phyloP scores from a whole-genome alignment of 2,113 vertebrate genomes.

The Murina feae region DNA sequence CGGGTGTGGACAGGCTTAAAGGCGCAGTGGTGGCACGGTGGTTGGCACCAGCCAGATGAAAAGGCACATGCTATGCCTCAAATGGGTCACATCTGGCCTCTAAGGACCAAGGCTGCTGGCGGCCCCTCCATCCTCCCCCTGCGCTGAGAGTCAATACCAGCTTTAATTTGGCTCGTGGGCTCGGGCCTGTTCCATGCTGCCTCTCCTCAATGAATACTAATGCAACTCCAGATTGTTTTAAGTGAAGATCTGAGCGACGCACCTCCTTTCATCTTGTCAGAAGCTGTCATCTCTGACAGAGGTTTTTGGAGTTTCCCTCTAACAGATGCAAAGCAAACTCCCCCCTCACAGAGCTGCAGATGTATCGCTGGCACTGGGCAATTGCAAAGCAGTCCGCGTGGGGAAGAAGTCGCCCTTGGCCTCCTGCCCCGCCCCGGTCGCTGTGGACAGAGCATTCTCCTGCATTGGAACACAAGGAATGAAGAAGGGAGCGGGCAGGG shows the following conservation, averaged over 20 bases:
- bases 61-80: not conserved
- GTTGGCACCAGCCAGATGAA: not conserved
- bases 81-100: not conserved
- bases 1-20: not conserved
- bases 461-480: not conserved
- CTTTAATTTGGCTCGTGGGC: slow-evolving; percentile 81
- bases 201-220: slow-evolving; percentile 78
- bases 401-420: slow-evolving; percentile 47
- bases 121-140: not conserved
- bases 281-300: slow-evolving; percentile 76
- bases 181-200: slow-evolving; percentile 67
- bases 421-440: slow-evolving; percentile 16
- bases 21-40: not conserved
- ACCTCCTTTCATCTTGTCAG: slow-evolving; percentile 82
- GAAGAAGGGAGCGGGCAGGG: not conserved
- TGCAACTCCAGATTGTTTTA: slow-evolving; percentile 81
- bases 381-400: not conserved
- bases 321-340: slow-evolving; percentile 62
- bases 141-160: slow-evolving; percentile 21
- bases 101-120: not conserved
- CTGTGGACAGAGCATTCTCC: slow-evolving; percentile 25
- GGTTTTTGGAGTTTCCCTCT: slow-evolving; percentile 73
- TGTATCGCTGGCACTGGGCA: not conserved
- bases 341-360: not conserved
- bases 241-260: slow-evolving; percentile 83